Conservation (phyloP, 2,113 vertebrate genomes). For the Cyanoliseus patagonus region DNA sequence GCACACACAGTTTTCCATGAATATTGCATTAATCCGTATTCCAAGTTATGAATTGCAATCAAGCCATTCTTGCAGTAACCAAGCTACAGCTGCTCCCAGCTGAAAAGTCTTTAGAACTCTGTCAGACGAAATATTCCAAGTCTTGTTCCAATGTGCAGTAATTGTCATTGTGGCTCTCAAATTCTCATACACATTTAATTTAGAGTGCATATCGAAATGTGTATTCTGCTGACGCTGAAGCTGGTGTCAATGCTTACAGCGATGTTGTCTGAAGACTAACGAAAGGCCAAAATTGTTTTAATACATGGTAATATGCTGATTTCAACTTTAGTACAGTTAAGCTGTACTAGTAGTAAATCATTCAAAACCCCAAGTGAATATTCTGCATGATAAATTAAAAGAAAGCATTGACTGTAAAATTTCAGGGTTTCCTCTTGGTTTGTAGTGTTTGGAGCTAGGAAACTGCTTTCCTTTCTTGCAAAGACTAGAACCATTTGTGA, state of each 20-base stretch:
- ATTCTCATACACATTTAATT: constrained; percentile 46
- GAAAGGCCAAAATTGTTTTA: constrained; percentile 31
- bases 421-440: neutral
- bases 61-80: constrained; percentile 20
- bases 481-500: neutral
- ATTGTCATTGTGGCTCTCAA: constrained; percentile 57
- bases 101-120: constrained; percentile 61
- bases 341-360: neutral
- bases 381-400: neutral
- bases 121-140: constrained; percentile 44
- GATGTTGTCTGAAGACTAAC: neutral
- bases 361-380: neutral
- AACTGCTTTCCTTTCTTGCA: neutral
- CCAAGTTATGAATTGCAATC: constrained; percentile 60
- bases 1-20: constrained; percentile 2
- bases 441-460: neutral
- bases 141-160: constrained; percentile 54
- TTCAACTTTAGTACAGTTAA: neutral
- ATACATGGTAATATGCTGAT: neutral
- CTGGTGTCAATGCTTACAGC: constrained; percentile 8
- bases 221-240: neutral
- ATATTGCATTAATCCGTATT: constrained; percentile 58
- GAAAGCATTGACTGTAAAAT: neutral
- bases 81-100: constrained; percentile 51
- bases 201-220: constrained; percentile 17